Conservation (phyloP, 2,113 vertebrate species). For the Pelobates fuscus region DNA sequence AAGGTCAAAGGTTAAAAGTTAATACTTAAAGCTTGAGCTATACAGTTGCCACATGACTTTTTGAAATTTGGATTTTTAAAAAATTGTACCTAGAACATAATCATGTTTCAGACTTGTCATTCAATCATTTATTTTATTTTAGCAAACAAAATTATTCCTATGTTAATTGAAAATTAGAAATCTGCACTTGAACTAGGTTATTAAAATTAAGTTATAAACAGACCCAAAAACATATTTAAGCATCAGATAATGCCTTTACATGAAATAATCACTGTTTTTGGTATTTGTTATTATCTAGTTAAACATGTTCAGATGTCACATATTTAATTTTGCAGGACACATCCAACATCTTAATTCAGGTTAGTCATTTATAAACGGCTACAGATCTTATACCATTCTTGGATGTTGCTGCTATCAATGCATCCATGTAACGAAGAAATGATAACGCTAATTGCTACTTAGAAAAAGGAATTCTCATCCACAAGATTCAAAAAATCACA, state of each 20-base stretch:
- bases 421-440: slow-evolving; percentile 72
- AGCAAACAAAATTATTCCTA: slow-evolving; percentile 96
- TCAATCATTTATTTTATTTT: slow-evolving; percentile 97
- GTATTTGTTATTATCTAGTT: slow-evolving; percentile 93
- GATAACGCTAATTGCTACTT: slow-evolving; percentile 65
- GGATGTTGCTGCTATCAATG: slow-evolving; percentile 73
- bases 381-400: slow-evolving; percentile 67
- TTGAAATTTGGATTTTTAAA: slow-evolving; percentile 93
- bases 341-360: slow-evolving; percentile 80
- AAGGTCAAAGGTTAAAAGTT: slow-evolving; percentile 99
- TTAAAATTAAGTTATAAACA: slow-evolving; percentile 92
- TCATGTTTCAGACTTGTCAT: slow-evolving; percentile 90
- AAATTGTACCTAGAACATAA: slow-evolving; percentile 91
- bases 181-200: slow-evolving; percentile 92
- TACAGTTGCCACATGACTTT: slow-evolving; percentile 94
- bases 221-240: slow-evolving; percentile 90
- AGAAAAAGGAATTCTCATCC: slow-evolving; percentile 63
- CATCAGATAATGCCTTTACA: slow-evolving; percentile 86
- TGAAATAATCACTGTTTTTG: slow-evolving; percentile 85
- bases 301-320: slow-evolving; percentile 90
- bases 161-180: slow-evolving; percentile 94
- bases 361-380: slow-evolving; percentile 81
- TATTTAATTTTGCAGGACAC: slow-evolving; percentile 85
- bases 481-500: slow-evolving; percentile 64
- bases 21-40: slow-evolving; percentile 96